phyloP scores from a whole-genome alignment of 2,888 invertebrate genomes.

The Lepidochrysops patricia region DNA sequence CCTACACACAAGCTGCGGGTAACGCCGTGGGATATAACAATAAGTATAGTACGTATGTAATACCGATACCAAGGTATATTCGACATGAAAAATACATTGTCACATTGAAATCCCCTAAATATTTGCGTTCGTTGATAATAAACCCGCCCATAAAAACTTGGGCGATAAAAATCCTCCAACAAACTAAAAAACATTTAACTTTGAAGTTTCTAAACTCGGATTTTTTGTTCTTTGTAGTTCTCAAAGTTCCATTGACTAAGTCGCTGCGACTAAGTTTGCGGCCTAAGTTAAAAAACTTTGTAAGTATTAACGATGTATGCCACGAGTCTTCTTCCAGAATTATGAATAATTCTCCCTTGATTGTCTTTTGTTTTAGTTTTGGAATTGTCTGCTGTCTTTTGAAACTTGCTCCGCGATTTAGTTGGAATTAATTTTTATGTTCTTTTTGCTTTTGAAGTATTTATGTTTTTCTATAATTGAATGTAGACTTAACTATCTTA shows the following conservation, averaged over 20 bases:
- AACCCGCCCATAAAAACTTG: background rate
- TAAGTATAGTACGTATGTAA: too few relatives aligned
- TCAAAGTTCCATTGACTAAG: slow-evolving; percentile 39
- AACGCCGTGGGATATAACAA: too few relatives aligned
- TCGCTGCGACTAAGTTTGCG: slow-evolving; percentile 41
- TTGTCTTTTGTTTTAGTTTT: slow-evolving; percentile 4
- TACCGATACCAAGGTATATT: too few relatives aligned
- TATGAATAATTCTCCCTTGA: slow-evolving; percentile 13
- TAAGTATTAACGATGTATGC: slow-evolving; percentile 17
- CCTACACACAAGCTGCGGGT: too few relatives aligned
- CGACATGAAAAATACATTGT: background rate
- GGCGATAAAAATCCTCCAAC: slow-evolving; percentile 11
- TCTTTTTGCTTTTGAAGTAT: too few relatives aligned
- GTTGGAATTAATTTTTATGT: background rate
- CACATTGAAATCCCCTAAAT: background rate
- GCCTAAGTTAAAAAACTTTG: slow-evolving; percentile 33
- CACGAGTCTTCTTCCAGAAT: slow-evolving; percentile 12
- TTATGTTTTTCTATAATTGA: too few relatives aligned
- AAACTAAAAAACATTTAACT: slow-evolving; percentile 14
- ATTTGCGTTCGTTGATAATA: background rate
- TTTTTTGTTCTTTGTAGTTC: slow-evolving; percentile 12
- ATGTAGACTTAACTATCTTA: too few relatives aligned
- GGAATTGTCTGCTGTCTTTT: background rate
- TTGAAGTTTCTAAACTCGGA: slow-evolving; percentile 3
- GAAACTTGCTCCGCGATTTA: background rate